phyloP scores from a whole-genome alignment of 1,140 invertebrate species.

The Bombus pyrosoma region DNA sequence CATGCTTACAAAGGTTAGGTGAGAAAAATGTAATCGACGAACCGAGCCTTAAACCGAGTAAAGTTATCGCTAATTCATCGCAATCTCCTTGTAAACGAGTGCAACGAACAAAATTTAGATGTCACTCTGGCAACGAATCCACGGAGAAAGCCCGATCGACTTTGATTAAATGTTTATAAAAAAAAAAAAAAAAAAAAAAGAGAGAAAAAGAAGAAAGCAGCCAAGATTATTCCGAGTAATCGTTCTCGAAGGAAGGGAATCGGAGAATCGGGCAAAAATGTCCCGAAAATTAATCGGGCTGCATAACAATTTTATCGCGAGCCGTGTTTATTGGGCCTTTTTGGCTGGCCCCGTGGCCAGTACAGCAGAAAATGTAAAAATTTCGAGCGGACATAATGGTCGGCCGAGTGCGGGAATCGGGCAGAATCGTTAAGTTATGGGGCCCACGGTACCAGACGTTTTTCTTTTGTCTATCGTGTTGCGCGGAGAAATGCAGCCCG shows the following conservation, averaged over 20 bases:
- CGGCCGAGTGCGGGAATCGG: conserved; percentile 52
- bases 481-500: conserved; percentile 72
- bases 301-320: conserved; percentile 44
- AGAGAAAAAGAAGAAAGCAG: too few species aligned
- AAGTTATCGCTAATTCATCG: background rate
- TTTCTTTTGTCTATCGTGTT: conserved; percentile 69
- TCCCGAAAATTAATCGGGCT: conserved; percentile 42
- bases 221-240: conserved; percentile 18
- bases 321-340: conserved; percentile 19
- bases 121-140: background rate
- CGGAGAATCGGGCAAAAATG: background rate
- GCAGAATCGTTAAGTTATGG: conserved; percentile 67
- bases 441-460: conserved; percentile 59
- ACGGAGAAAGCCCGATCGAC: background rate
- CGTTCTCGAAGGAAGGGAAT: background rate
- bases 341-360: conserved; percentile 22
- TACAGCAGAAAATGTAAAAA: conserved; percentile 62
- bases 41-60: background rate
- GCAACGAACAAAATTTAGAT: too few species aligned
- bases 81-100: too few species aligned
- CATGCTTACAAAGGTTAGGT: too few species aligned
- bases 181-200: too few species aligned
- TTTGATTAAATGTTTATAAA: conserved; percentile 15
- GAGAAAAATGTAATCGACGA: background rate
- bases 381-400: conserved; percentile 61